Evolutionary conservation across 2,113 vertebrate genomes (phyloP).

Genomic region (Zingel zingel): DNA sequence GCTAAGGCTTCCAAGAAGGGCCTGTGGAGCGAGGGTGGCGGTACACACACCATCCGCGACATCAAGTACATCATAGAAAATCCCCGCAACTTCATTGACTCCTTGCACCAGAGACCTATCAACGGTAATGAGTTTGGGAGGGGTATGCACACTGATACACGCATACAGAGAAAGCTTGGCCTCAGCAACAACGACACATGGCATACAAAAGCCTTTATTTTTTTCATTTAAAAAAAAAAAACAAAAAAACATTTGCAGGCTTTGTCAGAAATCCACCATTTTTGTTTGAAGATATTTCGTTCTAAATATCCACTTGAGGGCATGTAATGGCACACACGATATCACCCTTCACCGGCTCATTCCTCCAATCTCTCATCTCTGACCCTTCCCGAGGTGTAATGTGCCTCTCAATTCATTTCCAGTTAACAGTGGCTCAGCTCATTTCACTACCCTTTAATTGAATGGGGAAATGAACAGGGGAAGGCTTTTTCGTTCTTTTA

Average conservation of each 20-base stretch:
- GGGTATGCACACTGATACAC: background rate
- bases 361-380: slow-evolving; percentile 52
- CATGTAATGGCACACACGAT: slow-evolving; percentile 32
- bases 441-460: slow-evolving; percentile 70
- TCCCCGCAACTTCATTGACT: slow-evolving; percentile 96
- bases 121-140: slow-evolving; percentile 87
- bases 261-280: slow-evolving; percentile 4
- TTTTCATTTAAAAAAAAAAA: background rate
- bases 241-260: background rate
- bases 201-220: slow-evolving; percentile 16
- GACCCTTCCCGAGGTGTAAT: slow-evolving; percentile 49
- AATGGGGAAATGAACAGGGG: slow-evolving; percentile 63
- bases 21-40: slow-evolving; percentile 92
- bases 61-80: slow-evolving; percentile 96
- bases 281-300: background rate
- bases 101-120: slow-evolving; percentile 96
- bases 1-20: slow-evolving; percentile 91
- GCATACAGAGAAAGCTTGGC: background rate
- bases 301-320: slow-evolving; percentile 25
- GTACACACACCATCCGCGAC: slow-evolving; percentile 91
- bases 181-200: background rate
- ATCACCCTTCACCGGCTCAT: slow-evolving; percentile 42
- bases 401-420: slow-evolving; percentile 64
- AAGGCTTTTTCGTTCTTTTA: slow-evolving; percentile 33
- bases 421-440: slow-evolving; percentile 65